These are phyloP conservation scores for Butorides virescens DNA, from an alignment of 2,113 vertebrate genomes.

Conservation along the genomic window DNA sequence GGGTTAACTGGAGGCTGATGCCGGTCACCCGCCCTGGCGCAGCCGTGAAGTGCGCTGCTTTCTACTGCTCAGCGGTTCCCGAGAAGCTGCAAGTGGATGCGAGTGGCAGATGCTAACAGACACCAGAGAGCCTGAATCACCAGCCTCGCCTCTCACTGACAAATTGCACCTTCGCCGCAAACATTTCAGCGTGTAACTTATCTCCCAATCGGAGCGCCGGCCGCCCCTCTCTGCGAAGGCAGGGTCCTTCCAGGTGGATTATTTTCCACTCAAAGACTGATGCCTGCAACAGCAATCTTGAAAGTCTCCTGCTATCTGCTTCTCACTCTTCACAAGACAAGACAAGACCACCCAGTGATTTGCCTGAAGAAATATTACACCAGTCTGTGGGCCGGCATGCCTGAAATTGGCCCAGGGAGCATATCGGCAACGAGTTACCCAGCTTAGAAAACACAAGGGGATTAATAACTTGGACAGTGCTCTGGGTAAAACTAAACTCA, in stretches of 20 bases:
- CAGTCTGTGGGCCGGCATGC: slow-evolving; percentile 14
- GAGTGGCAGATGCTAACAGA: slow-evolving; percentile 38
- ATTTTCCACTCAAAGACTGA: slow-evolving; percentile 64
- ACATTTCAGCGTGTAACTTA: slow-evolving; percentile 6
- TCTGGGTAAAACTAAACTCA: slow-evolving; percentile 13
- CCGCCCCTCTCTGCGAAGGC: background rate
- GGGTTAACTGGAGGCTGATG: background rate
- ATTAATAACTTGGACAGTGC: slow-evolving; percentile 47
- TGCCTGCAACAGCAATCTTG: slow-evolving; percentile 65
- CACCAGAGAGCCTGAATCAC: background rate
- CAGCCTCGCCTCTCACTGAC: slow-evolving; percentile 28
- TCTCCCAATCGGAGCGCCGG: background rate
- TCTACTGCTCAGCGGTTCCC: background rate
- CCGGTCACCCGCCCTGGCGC: background rate
- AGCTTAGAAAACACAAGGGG: slow-evolving; percentile 17
- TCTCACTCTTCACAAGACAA: slow-evolving; percentile 67
- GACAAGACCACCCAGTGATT: slow-evolving; percentile 78
- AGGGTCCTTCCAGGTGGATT: slow-evolving; percentile 67
- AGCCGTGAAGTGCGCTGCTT: slow-evolving; percentile 12
- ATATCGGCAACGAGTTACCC: slow-evolving; percentile 9
- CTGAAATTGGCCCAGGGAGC: slow-evolving; percentile 46
- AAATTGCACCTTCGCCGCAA: slow-evolving; percentile 18
- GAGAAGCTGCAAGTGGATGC: slow-evolving; percentile 9
- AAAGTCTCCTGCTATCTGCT: slow-evolving; percentile 72
- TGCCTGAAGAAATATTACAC: slow-evolving; percentile 67